A percentile compares a stretch with the other conserved stretches of the same genome.
Evolutionary conservation across 2,797 vertebrate genomes (phyloP).

Genomic region (Rhyacichthys aspro): DNA sequence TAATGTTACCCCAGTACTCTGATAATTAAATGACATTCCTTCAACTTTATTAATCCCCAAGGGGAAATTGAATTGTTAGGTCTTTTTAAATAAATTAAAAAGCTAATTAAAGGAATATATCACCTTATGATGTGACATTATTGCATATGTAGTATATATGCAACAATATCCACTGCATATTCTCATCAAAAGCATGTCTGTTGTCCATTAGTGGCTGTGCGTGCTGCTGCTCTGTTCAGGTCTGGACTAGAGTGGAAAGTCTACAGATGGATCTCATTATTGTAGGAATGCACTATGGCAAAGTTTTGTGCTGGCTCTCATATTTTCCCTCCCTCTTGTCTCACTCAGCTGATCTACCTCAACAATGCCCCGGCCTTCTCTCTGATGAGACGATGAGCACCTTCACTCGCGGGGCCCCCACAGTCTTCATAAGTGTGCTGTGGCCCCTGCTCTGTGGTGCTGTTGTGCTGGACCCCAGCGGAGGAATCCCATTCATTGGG

Average conservation of each 20-base stretch:
- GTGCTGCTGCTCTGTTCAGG: conserved; percentile 23
- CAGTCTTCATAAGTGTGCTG: conserved; percentile 90
- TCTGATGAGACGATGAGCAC: conserved; percentile 96
- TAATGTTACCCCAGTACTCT: too few relatives aligned
- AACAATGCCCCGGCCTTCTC: conserved; percentile 85
- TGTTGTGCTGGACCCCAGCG: conserved; percentile 73
- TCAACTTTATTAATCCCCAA: too few relatives aligned
- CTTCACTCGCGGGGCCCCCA: conserved; percentile 94
- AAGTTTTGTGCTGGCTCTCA: conserved; percentile 49
- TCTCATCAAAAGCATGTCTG: too few relatives aligned
- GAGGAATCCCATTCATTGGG: conserved; percentile 88
- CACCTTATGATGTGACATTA: too few relatives aligned
- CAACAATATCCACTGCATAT: too few relatives aligned
- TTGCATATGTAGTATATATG: too few relatives aligned
- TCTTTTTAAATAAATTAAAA: too few relatives aligned
- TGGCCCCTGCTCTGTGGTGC: conserved; percentile 78
- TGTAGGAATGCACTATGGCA: conserved; percentile 71
- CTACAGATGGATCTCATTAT: conserved; percentile 79
- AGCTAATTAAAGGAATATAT: too few relatives aligned
- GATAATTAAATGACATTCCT: too few relatives aligned
- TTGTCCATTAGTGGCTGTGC: conserved; percentile 2
- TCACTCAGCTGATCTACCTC: conserved; percentile 77
- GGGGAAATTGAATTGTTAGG: too few relatives aligned
- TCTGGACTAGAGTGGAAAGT: conserved; percentile 52
- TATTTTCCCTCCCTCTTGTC: conserved; percentile 43